These are phyloP conservation scores for Proterorhinus semilunaris DNA, from an alignment of 2,113 vertebrate species.

Conservation along the genomic window DNA sequence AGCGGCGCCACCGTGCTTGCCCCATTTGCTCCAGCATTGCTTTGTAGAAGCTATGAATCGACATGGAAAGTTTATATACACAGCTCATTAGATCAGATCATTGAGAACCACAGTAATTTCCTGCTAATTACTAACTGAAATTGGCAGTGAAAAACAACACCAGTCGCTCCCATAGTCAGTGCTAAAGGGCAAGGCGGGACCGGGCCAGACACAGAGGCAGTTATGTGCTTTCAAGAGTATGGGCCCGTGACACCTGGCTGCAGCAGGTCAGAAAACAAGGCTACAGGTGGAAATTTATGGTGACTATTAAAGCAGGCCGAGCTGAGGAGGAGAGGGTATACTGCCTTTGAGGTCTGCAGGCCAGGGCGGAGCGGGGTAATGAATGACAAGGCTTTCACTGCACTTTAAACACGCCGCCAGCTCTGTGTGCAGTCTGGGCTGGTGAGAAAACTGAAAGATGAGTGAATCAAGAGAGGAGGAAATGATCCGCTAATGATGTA, in stretches of 20 bases:
- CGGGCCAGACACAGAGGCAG: constrained; percentile 3
- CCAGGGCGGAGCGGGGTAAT: constrained; percentile 8
- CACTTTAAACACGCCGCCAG: constrained; percentile 2
- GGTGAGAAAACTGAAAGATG: background rate
- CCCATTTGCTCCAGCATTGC: background rate
- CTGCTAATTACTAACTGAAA: background rate
- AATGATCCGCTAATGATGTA: too few species aligned
- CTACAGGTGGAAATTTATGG: constrained; percentile 22
- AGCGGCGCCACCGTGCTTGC: too few species aligned
- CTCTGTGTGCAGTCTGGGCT: background rate
- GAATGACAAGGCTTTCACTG: constrained; percentile 15
- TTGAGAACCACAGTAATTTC: background rate
- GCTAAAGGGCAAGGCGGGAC: constrained; percentile 15
- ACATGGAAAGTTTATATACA: too few species aligned
- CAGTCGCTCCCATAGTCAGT: constrained; percentile 5
- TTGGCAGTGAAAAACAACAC: background rate
- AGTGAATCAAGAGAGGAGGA: background rate
- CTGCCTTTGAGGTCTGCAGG: constrained; percentile 12
- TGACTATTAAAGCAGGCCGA: constrained; percentile 13
- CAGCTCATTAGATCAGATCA: background rate
- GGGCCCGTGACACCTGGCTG: background rate
- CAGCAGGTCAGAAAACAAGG: constrained; percentile 22
- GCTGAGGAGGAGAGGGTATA: background rate
- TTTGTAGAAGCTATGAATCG: background rate
- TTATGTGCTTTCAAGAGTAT: constrained; percentile 8